A percentile compares a stretch with the other conserved stretches of the same genome.
These are phyloP conservation scores for Sternarchorhynchus goeldii DNA, from an alignment of 2,797 vertebrate species.

Conservation along the genomic window DNA sequence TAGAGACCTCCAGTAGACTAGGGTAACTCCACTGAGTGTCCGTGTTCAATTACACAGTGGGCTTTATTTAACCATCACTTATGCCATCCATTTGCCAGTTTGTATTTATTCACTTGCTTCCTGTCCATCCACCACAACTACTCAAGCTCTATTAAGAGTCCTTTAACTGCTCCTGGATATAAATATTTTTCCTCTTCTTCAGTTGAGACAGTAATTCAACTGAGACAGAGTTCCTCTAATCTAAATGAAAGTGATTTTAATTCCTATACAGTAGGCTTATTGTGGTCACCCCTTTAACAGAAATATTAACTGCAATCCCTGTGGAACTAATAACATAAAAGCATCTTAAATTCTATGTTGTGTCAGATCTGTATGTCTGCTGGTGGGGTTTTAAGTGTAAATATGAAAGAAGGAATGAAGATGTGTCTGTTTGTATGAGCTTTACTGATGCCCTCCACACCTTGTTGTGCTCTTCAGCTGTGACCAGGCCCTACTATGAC, in stretches of 20 bases:
- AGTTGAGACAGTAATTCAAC: too few species aligned
- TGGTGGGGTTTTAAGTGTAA: too few species aligned
- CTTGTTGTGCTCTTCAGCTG: constrained; percentile 67
- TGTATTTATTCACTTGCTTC: background rate
- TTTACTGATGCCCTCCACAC: background rate
- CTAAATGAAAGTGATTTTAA: too few species aligned
- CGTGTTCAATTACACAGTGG: constrained; percentile 11
- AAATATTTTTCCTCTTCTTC: background rate
- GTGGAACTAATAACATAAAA: too few species aligned
- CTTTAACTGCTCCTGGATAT: background rate
- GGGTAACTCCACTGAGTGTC: constrained; percentile 50
- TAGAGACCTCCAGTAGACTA: constrained; percentile 57
- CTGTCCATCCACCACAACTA: background rate
- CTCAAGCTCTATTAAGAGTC: background rate
- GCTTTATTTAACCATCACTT: background rate
- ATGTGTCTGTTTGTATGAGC: background rate
- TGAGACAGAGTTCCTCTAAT: too few species aligned
- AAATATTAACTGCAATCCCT: too few species aligned
- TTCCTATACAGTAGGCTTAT: too few species aligned
- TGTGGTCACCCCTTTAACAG: too few species aligned
- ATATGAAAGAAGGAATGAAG: background rate
- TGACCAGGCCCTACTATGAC: constrained; percentile 89
- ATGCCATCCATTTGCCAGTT: background rate
- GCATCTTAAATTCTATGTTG: too few species aligned
- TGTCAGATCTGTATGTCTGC: too few species aligned